Conservation (phyloP, 2,888 invertebrate species). For the Gymnoscelis rufifasciata region DNA sequence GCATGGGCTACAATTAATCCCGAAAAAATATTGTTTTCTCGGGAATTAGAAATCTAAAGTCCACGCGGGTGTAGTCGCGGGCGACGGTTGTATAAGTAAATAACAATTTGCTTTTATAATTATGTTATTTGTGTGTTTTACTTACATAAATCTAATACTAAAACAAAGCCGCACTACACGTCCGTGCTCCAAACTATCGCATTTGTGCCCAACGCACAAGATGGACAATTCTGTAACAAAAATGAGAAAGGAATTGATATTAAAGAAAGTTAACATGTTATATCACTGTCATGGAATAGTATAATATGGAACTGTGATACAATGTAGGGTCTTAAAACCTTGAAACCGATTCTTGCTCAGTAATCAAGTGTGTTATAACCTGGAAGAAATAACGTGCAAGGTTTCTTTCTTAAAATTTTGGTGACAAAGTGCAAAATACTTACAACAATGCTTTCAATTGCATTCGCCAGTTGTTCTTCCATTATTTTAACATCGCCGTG, state of each 20-base stretch:
- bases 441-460: slow-evolving; percentile 77
- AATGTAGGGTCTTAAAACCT: too few species aligned
- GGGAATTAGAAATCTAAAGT: background rate
- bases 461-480: slow-evolving; percentile 75
- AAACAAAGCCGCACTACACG: slow-evolving; percentile 48
- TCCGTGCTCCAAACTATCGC: slow-evolving; percentile 78
- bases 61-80: background rate
- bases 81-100: too few species aligned
- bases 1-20: too few species aligned
- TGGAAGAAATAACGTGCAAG: too few species aligned
- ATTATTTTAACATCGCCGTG: slow-evolving; percentile 75
- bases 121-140: too few species aligned
- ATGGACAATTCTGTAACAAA: slow-evolving; percentile 73
- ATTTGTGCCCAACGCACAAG: slow-evolving; percentile 77
- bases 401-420: too few species aligned
- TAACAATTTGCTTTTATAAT: too few species aligned
- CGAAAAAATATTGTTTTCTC: too few species aligned
- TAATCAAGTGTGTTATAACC: too few species aligned
- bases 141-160: slow-evolving; percentile 52
- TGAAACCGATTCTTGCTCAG: too few species aligned
- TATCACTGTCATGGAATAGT: too few species aligned
- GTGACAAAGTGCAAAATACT: slow-evolving; percentile 47
- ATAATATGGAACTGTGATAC: too few species aligned
- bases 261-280: background rate
- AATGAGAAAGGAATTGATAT: background rate